These are phyloP conservation scores for Myodes glareolus DNA, from an alignment of 2,113 vertebrate genomes.

Conservation along the genomic window DNA sequence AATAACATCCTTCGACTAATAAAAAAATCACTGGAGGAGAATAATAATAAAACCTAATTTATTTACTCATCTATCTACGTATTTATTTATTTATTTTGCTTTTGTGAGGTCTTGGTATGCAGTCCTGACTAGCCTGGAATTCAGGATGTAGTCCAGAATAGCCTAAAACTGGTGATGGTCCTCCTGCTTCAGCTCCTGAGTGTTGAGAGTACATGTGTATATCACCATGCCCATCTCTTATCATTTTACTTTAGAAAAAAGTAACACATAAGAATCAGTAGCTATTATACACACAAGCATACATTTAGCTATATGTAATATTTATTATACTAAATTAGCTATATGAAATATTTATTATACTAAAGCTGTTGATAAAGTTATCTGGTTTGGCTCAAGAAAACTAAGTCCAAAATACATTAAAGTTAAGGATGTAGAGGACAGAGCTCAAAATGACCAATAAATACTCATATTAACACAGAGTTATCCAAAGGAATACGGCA, in stretches of 20 bases:
- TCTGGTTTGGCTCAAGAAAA: background rate
- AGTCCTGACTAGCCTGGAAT: background rate
- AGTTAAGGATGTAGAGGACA: background rate
- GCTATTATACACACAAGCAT: background rate
- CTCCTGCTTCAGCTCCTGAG: background rate
- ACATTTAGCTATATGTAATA: background rate
- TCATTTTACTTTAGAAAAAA: background rate
- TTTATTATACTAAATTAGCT: too few relatives aligned
- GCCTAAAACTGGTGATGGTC: background rate
- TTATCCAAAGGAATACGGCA: background rate
- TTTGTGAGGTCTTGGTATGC: background rate
- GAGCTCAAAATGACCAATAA: background rate
- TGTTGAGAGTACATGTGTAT: background rate
- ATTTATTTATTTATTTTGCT: background rate
- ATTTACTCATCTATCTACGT: background rate
- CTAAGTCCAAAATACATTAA: background rate
- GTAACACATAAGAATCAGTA: background rate
- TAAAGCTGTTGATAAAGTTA: background rate
- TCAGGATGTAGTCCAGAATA: background rate
- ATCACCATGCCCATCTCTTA: background rate
- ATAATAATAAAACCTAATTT: background rate
- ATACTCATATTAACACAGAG: background rate
- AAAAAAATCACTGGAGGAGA: background rate
- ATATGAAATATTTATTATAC: background rate
- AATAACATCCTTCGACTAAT: constrained; percentile 3